phyloP scores from a whole-genome alignment of 37 sponge, comb jelly and placozoan species.

The Oscarella lobularis region DNA sequence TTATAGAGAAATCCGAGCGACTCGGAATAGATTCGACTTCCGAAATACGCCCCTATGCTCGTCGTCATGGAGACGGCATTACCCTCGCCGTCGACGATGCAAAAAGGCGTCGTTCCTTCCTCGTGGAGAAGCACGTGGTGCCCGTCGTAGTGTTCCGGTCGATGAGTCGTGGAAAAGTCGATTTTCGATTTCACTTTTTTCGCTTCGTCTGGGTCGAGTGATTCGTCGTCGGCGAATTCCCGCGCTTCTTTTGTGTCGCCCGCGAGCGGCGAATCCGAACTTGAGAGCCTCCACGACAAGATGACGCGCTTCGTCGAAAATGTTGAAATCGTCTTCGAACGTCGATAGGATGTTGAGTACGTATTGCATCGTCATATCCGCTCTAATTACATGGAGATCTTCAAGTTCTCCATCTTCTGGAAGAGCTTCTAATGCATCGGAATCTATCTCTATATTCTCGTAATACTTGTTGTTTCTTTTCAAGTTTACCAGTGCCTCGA shows the following conservation, averaged over 20 bases:
- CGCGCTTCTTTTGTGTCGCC: slow-evolving; percentile 87
- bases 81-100: slow-evolving; percentile 62
- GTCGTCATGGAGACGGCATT: slow-evolving; percentile 74
- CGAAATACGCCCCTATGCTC: slow-evolving; percentile 71
- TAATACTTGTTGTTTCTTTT: too few relatives aligned
- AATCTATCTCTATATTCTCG: too few relatives aligned
- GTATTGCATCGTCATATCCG: too few relatives aligned
- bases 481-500: too few relatives aligned
- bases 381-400: too few relatives aligned
- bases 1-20: slow-evolving; percentile 70
- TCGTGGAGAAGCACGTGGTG: too few relatives aligned
- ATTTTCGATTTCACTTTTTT: slow-evolving; percentile 22
- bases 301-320: slow-evolving; percentile 27
- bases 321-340: slow-evolving; percentile 2
- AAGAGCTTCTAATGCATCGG: too few relatives aligned
- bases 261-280: slow-evolving; percentile 60
- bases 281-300: slow-evolving; percentile 80
- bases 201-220: slow-evolving; percentile 35
- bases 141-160: slow-evolving; percentile 32
- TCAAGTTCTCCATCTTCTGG: too few relatives aligned
- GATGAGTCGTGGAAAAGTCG: slow-evolving; percentile 32
- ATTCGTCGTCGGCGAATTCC: slow-evolving; percentile 16
- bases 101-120: slow-evolving; percentile 66
- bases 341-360: slow-evolving; percentile 70
- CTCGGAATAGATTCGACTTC: slow-evolving; percentile 32